Conservation (phyloP, 1,140 invertebrate species). For the Drosophila hydei region DNA sequence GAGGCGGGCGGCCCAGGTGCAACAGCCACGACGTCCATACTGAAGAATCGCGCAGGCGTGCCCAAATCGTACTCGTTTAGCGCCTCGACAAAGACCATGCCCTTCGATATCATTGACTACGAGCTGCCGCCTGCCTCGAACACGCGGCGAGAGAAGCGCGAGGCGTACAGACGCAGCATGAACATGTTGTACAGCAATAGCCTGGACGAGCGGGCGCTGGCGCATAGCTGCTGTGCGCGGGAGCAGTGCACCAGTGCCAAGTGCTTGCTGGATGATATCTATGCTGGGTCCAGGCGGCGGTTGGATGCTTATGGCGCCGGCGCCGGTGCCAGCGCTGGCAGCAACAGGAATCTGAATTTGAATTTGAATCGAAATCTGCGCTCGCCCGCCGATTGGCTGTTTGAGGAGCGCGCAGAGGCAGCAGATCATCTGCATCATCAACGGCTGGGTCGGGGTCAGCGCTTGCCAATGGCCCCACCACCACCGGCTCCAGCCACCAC, state of each 20-base stretch:
- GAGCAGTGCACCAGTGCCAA: slow-evolving; percentile 81
- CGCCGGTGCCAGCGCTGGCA: slow-evolving; percentile 57
- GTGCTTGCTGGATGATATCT: slow-evolving; percentile 80
- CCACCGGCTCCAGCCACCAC: slow-evolving; percentile 39
- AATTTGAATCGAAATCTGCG: slow-evolving; percentile 20
- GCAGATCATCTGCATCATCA: slow-evolving; percentile 39
- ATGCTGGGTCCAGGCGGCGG: slow-evolving; percentile 51
- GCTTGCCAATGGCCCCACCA: background rate
- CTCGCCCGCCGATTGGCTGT: slow-evolving; percentile 67
- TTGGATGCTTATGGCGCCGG: slow-evolving; percentile 50
- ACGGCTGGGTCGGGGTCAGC: slow-evolving; percentile 41
- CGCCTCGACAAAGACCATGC: slow-evolving; percentile 77
- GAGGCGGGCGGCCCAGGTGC: slow-evolving; percentile 52
- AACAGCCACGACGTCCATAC: slow-evolving; percentile 60
- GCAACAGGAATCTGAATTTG: slow-evolving; percentile 71
- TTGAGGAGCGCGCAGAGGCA: slow-evolving; percentile 61
- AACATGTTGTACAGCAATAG: slow-evolving; percentile 71
- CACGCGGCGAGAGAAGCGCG: slow-evolving; percentile 69
- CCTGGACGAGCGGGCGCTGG: slow-evolving; percentile 60
- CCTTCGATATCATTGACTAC: slow-evolving; percentile 82
- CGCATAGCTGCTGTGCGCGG: slow-evolving; percentile 69
- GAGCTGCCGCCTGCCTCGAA: slow-evolving; percentile 70
- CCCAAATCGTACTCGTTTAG: slow-evolving; percentile 83
- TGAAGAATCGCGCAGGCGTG: slow-evolving; percentile 74
- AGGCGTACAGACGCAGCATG: slow-evolving; percentile 74